These are phyloP conservation scores for Pimephales promelas DNA, from an alignment of 2,113 vertebrate species.

Conservation along the genomic window DNA sequence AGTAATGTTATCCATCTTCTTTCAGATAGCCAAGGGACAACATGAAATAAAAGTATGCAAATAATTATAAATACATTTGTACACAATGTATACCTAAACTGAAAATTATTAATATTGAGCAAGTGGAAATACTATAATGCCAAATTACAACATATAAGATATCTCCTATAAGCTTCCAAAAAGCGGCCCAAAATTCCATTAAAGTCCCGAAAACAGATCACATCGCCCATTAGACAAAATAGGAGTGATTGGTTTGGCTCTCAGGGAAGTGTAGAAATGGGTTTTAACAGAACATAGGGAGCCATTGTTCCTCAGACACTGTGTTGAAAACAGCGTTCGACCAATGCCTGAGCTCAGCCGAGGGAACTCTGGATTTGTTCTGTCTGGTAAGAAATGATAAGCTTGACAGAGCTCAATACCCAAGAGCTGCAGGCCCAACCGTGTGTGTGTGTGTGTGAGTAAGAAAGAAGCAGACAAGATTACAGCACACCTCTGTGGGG, in stretches of 20 bases:
- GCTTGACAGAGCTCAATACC: slow-evolving; percentile 32
- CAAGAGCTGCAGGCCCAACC: slow-evolving; percentile 3
- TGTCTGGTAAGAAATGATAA: slow-evolving; percentile 38
- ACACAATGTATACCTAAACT: too few relatives aligned
- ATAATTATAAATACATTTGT: background rate
- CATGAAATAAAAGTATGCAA: background rate
- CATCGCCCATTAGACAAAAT: background rate
- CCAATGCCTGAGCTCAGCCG: slow-evolving; percentile 34
- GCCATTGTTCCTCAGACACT: slow-evolving; percentile 28
- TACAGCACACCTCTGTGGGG: slow-evolving; percentile 33
- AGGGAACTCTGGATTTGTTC: slow-evolving; percentile 30
- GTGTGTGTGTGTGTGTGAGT: slow-evolving; percentile 7
- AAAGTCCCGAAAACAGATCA: background rate
- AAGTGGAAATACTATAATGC: background rate
- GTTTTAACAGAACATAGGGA: slow-evolving; percentile 30
- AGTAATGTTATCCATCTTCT: background rate
- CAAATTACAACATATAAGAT: background rate
- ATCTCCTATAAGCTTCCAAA: background rate
- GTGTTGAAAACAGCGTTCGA: slow-evolving; percentile 16
- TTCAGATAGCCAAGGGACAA: too few relatives aligned
- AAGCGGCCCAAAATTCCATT: background rate
- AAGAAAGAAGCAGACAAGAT: slow-evolving; percentile 4
- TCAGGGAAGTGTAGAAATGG: slow-evolving; percentile 12
- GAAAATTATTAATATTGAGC: background rate
- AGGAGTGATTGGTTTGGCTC: slow-evolving; percentile 6